Base-by-base conservation (phyloP, 2,113 vertebrate genomes). In the Melanocharis versteri region DNA sequence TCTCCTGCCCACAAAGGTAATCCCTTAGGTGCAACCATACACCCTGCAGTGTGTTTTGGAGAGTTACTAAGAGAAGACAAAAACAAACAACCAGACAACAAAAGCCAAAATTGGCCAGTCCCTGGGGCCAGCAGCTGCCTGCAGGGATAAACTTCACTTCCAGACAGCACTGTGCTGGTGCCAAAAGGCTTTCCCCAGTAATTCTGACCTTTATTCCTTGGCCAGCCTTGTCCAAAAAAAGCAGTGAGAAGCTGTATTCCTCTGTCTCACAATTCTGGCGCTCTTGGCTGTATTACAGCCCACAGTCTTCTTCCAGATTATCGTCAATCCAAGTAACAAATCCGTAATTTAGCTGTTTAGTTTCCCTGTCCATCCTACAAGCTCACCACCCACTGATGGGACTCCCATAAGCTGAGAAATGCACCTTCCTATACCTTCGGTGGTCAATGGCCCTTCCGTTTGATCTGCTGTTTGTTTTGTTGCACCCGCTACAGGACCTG, bases 401-500 rank as follows among this genome's bases (percentile, higher is more conserved):
- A 66, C 26, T 45, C 21, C 33, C 24, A 7, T 0, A 45, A 42
- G 9, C 15, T 33, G 33, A 44, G 44, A 23, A 48, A 61, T 23
- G 18, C 2, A 6, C 22, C 20, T 27, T 44, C 48, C 70, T 45
- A 1, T 2, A 26, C 42, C 19, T 70, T 26, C 56, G 20, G 40
- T 40, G 65, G 13, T 4, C 44, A 71, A 1, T 3, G 20, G 28
- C 14, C 39, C 33, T 35, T 42, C 40, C 18, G 0, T 11, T 28
- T 19, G 68, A 68, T 15, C 23, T 70, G 54, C 58, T 76, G 37
- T 37, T 42, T 10, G 13, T 28, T 89, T n/a, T 48, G 9, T 15
- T 75, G 56, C 51, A 44, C 24, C 68, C 76, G 68, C 45, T 24
- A 7, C 0, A 0, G 10, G 4, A 65, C 24, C 53, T 44, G 22